phyloP scores from a whole-genome alignment of 2,797 vertebrate species.

The Hippocampus kuda region DNA sequence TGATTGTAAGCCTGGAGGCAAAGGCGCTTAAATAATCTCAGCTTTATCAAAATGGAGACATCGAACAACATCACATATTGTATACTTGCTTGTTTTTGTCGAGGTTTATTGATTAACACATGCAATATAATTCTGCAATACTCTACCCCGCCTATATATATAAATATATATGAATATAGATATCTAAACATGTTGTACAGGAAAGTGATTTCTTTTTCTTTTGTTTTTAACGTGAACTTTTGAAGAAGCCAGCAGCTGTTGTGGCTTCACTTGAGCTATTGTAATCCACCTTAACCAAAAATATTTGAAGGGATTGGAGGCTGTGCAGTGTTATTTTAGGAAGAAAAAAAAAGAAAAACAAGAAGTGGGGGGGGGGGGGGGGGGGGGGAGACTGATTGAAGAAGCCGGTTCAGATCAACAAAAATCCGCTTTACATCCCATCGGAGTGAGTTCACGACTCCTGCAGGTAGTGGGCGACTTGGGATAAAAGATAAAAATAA shows the following conservation, averaged over 20 bases:
- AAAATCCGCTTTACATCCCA: constrained; percentile 38
- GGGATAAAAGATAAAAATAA: constrained; percentile 24
- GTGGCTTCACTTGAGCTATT: constrained; percentile 66
- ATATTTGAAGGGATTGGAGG: constrained; percentile 50
- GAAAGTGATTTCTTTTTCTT: constrained; percentile 49
- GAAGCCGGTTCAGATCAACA: constrained; percentile 31
- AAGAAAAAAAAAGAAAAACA: constrained; percentile 3
- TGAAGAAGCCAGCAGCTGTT: constrained; percentile 67
- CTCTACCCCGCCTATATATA: constrained; percentile 68
- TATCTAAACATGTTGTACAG: constrained; percentile 68
- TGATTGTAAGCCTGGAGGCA: constrained; percentile 56
- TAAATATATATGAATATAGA: constrained; percentile 65
- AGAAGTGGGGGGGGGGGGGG: too few species aligned
- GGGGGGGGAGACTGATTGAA: constrained; percentile 11
- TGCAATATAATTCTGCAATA: constrained; percentile 77
- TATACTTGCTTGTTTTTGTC: constrained; percentile 69
- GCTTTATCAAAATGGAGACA: constrained; percentile 57
- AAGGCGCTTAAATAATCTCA: constrained; percentile 53
- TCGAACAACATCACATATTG: constrained; percentile 63
- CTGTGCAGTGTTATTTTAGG: constrained; percentile 36
- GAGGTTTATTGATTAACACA: constrained; percentile 67
- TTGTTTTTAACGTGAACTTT: constrained; percentile 59
- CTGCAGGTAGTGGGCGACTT: constrained; percentile 6
- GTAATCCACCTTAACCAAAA: constrained; percentile 68
- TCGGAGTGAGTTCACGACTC: constrained; percentile 26